Base-by-base conservation (phyloP, 2,113 vertebrate genomes). In the Fulmarus glacialis region DNA sequence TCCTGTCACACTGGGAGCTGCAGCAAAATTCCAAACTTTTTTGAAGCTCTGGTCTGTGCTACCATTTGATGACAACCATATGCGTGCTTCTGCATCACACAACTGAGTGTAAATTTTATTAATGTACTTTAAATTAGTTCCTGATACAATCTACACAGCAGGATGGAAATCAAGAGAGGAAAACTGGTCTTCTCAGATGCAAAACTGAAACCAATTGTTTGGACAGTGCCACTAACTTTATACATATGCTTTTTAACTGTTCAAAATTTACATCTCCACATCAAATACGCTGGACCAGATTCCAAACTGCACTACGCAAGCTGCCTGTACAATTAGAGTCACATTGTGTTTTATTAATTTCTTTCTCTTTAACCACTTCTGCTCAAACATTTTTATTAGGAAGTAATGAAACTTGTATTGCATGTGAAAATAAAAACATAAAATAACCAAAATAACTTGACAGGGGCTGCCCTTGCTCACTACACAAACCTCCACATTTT, bases 61-160 rank as follows among this genome's bases (percentile, higher is more conserved):
- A 78, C 84, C 24, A 58, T 77, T 77, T 95, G 62, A 96, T 90
- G 78, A 91, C 84, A 95, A 85, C 66, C 96, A 94, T 19, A 62
- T 30, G 53, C 42, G 85, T 2, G n/a, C 53, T 80, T 68, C 70
- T 75, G 81, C 53, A 95, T 72, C 82, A 72, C 43, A 79, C 62
- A 79, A 34, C 9, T 0, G 50, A 87, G 64, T 43, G 60, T 12
- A 74, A 59, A 70, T 74, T 82, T 82, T 87, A 93, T 75, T 89
- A 42, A 92, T 52, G 38, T 38, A 27, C n/a, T 94, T 88, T 43
- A 82, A 87, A 95, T 93, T 45, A 93, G 68, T 68, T 91, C 89
- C 93, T 85, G 93, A 78, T 90, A 90, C 6, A 9, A 89, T 55
- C 91, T 64, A 72, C 60, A 27, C 7, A 94, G 89, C 48, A 87